Percentiles rank a stretch among this genome's conserved stretches.
Conservation (phyloP, 53 echinoderm and acorn worm genomes). For the Actinopyga echinites region DNA sequence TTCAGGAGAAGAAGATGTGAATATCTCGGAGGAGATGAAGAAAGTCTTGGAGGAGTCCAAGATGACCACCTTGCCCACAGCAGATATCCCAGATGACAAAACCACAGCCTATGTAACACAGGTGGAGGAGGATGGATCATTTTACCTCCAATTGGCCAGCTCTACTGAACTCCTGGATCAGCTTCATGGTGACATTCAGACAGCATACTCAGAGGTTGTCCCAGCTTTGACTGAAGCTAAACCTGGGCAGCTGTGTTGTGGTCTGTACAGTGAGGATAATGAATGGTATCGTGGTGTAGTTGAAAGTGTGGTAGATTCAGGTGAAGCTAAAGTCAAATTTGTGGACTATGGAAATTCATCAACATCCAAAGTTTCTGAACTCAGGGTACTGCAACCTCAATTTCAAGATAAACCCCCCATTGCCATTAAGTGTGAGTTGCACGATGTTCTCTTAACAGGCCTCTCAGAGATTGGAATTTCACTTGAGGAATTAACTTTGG, state of each 20-base stretch:
- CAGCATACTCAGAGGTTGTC: constrained; percentile 55
- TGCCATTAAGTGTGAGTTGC: constrained; percentile 75
- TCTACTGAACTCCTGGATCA: constrained; percentile 64
- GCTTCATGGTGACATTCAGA: constrained; percentile 61
- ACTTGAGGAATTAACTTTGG: constrained; percentile 53
- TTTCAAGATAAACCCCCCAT: constrained; percentile 51
- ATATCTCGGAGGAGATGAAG: constrained; percentile 56
- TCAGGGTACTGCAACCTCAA: constrained; percentile 64
- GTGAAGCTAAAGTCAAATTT: constrained; percentile 64
- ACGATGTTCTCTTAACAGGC: constrained; percentile 35
- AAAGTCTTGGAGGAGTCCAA: constrained; percentile 51
- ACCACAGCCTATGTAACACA: constrained; percentile 68
- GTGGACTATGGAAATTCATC: constrained; percentile 94
- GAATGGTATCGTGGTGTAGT: constrained; percentile 88
- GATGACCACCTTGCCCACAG: constrained; percentile 35
- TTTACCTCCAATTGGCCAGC: constrained; percentile 66
- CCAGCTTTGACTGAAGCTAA: background rate
- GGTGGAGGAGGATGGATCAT: constrained; percentile 57
- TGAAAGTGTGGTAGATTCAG: constrained; percentile 41
- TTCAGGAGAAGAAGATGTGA: constrained; percentile 60
- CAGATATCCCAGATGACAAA: constrained; percentile 25
- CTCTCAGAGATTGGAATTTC: constrained; percentile 33
- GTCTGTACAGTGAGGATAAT: constrained; percentile 78
- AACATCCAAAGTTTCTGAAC: constrained; percentile 48
- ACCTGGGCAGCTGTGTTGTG: constrained; percentile 61